Percentiles rank a stretch among this genome's conserved stretches.
Conservation (phyloP, 1,140 invertebrate species). For the Calliphora vicina region DNA sequence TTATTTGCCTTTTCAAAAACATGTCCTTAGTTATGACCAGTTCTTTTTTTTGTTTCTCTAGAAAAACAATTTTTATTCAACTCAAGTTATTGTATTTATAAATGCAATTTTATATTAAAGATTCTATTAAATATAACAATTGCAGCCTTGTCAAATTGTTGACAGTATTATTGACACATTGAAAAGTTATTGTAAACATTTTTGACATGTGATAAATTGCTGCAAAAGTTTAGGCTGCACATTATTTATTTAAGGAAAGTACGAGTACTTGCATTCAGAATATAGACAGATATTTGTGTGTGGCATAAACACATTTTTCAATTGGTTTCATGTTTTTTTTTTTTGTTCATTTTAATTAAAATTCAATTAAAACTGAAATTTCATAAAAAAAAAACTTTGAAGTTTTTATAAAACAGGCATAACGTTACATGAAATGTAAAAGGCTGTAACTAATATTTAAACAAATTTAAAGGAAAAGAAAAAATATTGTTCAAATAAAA, state of each 20-base stretch:
- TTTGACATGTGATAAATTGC: slow-evolving; percentile 33
- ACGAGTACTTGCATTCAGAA: too few relatives aligned
- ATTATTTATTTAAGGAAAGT: neutral
- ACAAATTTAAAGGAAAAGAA: too few relatives aligned
- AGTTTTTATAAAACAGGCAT: too few relatives aligned
- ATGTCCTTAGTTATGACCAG: too few relatives aligned
- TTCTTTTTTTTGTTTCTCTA: too few relatives aligned
- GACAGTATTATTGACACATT: slow-evolving; percentile 1
- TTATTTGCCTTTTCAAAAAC: too few relatives aligned
- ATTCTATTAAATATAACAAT: neutral
- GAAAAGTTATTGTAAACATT: slow-evolving; percentile 28
- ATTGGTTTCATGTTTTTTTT: neutral
- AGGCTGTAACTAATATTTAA: too few relatives aligned
- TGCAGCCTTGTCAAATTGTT: slow-evolving; percentile 21
- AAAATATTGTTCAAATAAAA: too few relatives aligned
- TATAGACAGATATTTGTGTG: neutral
- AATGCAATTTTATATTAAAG: neutral
- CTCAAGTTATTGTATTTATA: too few relatives aligned
- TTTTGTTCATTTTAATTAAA: neutral
- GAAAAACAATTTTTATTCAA: too few relatives aligned
- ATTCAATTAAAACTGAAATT: neutral
- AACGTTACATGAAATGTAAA: too few relatives aligned
- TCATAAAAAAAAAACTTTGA: neutral
- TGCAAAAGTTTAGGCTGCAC: neutral
- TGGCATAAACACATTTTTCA: neutral